phyloP scores from a whole-genome alignment of 2,888 invertebrate species.

The Protophormia terraenovae region DNA sequence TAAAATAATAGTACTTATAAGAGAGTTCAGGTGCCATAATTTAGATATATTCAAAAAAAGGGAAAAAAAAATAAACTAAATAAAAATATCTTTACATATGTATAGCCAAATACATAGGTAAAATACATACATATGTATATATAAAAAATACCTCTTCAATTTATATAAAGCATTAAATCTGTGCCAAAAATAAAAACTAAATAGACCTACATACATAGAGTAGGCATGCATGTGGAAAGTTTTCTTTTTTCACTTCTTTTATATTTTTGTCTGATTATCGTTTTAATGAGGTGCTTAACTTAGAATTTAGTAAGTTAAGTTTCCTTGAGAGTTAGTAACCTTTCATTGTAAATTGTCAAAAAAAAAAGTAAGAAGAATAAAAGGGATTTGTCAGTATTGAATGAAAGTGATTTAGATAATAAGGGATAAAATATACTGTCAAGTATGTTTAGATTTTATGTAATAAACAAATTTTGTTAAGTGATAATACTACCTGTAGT shows the following conservation, averaged over 20 bases:
- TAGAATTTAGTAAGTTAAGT: constrained; percentile 19
- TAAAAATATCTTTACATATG: background rate
- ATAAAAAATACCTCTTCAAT: background rate
- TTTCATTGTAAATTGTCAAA: background rate
- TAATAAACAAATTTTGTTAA: constrained; percentile 20
- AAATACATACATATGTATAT: too few relatives aligned
- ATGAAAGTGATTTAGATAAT: constrained; percentile 26
- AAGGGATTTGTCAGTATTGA: constrained; percentile 26
- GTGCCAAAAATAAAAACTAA: constrained; percentile 3
- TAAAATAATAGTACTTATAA: too few relatives aligned
- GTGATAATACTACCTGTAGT: too few relatives aligned
- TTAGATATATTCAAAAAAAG: background rate
- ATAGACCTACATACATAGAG: background rate
- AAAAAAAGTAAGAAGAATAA: background rate
- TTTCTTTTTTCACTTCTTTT: background rate
- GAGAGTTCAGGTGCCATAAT: constrained; percentile 18
- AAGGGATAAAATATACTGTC: background rate
- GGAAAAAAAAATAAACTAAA: too few relatives aligned
- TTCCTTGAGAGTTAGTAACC: background rate
- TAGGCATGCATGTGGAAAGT: background rate
- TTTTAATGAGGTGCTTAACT: constrained; percentile 60
- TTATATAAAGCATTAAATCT: background rate
- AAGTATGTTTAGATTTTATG: background rate
- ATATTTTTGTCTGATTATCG: constrained; percentile 30
- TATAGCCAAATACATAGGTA: too few relatives aligned